Conservation (phyloP, 30 jellyfish, hydroid and myxozoan genomes). For the Turritopsis dohrnii region DNA sequence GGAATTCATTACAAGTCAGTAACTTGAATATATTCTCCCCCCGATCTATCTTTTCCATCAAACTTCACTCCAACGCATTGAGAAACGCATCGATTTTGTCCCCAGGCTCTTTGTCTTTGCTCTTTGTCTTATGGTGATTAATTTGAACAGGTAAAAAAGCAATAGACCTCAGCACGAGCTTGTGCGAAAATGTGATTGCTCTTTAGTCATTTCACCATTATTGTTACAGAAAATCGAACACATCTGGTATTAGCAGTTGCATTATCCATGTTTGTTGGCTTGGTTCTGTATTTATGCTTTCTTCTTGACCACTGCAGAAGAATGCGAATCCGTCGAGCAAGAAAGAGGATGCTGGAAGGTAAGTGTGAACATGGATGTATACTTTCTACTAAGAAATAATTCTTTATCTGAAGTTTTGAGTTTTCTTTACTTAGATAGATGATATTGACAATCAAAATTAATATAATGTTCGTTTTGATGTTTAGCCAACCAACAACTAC, state of each 20-base stretch:
- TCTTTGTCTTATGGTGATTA: no score
- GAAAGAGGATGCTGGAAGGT: constrained; percentile 30
- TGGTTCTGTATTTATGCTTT: constrained; percentile 64
- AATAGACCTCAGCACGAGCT: no score
- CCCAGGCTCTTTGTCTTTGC: no score
- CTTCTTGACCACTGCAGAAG: constrained; percentile 87
- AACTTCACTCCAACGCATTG: background rate
- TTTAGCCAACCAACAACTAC: background rate
- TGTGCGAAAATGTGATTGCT: no score
- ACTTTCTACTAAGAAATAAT: background rate
- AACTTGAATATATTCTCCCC: background rate
- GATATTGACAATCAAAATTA: no score
- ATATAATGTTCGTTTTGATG: background rate
- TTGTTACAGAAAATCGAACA: constrained; percentile 56
- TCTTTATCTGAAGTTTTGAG: no score
- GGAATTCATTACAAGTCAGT: constrained; percentile 60
- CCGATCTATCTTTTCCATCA: background rate
- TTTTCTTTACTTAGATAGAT: no score
- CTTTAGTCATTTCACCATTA: no score
- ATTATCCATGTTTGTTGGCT: constrained; percentile 69
- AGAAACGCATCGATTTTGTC: background rate
- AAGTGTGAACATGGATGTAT: constrained; percentile 19
- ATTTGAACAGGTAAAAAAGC: no score
- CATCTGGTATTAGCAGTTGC: constrained; percentile 67
- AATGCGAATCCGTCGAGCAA: constrained; percentile 32